Evolutionary conservation across 1,140 invertebrate genomes (phyloP), one percentile per base, ranked within the genome.

Genomic region (Drosophila mauritiana): DNA sequence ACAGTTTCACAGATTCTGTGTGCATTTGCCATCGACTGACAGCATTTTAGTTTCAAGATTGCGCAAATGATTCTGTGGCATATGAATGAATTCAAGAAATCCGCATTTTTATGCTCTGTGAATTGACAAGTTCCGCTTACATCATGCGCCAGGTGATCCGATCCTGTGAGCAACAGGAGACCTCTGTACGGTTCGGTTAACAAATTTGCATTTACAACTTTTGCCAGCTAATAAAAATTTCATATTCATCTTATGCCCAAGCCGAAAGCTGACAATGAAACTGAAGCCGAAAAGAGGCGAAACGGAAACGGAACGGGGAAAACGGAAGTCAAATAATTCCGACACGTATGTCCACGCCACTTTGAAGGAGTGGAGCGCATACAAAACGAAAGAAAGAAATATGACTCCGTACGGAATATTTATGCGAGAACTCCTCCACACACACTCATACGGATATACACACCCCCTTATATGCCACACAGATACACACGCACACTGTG

Each of bases 331-430:
- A 83, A 88, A 82, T 88, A 83, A 88, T 88, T 80, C 83, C 83
- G 76, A 88, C 83, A 88, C 83, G 83, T 88, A 88, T 89, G 84
- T 89, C 84, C 77, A 89, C 69, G 84, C 52, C 80, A 89, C 77
- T 89, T 80, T 79, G 64, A 77, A 67, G 43, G 61, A 82, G 76
- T 82, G 70, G 61, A 76, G 85, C 67, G 70, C 75, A 88, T 69
- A 78, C 80, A 84, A 84, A 89, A 80, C 64, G 80, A 75, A 78
- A 57, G 45, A 80, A 88, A 84, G 84, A 89, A 89, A 89, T 89
- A 89, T 89, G 77, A 84, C 80, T 84, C 69, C 51, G 58, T 72
- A 62, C 59, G 63, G 77, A 78, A 89, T 80, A 89, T 89, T 89
- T 89, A 88, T 89, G 80, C 70, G 68, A 54, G 45, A 74, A 52